phyloP scores from a whole-genome alignment of 1,140 invertebrate species.

The Hylaeus volcanicus region DNA sequence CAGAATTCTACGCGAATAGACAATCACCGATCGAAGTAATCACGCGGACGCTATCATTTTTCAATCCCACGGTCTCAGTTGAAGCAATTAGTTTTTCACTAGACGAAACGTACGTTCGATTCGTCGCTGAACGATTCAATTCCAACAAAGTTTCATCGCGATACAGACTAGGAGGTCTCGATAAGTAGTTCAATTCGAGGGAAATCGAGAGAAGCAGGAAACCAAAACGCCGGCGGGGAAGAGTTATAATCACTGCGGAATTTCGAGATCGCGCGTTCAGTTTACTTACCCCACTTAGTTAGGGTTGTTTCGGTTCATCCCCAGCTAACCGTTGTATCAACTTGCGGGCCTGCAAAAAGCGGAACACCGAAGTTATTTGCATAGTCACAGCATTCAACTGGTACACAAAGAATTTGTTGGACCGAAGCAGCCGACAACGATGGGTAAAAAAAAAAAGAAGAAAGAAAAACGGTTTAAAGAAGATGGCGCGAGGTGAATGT shows the following conservation, averaged over 20 bases:
- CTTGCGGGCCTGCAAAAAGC: conserved; percentile 23
- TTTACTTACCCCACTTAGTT: conserved; percentile 4
- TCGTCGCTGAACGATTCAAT: conserved; percentile 41
- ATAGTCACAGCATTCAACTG: conserved; percentile 28
- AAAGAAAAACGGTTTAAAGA: conserved; percentile 6
- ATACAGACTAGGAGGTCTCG: conserved; percentile 32
- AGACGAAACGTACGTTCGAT: background rate
- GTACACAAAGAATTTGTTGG: background rate
- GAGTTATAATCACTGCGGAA: conserved; percentile 47
- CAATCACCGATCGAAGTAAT: background rate
- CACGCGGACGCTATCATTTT: no score
- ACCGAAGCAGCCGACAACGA: background rate
- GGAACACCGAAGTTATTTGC: conserved; percentile 18
- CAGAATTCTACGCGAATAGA: background rate
- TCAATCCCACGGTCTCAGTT: no score
- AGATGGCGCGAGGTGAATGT: background rate
- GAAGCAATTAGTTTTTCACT: conserved; percentile 3
- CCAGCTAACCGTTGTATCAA: conserved; percentile 4
- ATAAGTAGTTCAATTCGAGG: conserved; percentile 55
- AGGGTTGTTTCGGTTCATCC: conserved; percentile 3
- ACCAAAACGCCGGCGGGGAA: conserved; percentile 12
- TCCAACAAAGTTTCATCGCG: conserved; percentile 7
- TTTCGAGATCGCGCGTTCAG: conserved; percentile 28
- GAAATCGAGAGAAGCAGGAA: conserved; percentile 52
- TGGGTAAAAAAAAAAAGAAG: background rate